phyloP scores from a whole-genome alignment of 2,113 vertebrate genomes.

The Andinoacara biseriatus region DNA sequence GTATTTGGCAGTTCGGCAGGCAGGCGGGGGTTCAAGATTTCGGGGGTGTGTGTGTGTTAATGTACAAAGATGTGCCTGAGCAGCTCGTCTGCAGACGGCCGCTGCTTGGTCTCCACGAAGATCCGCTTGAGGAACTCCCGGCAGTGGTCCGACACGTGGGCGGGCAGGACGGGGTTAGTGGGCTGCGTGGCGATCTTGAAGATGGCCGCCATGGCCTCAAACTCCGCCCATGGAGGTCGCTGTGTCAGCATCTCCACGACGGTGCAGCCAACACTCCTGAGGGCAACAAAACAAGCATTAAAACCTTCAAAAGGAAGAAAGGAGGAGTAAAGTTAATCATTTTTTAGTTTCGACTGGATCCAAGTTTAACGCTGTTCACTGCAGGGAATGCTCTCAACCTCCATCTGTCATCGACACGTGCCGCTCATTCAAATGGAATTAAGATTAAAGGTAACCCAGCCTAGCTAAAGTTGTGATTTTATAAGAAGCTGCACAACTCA shows the following conservation, averaged over 20 bases:
- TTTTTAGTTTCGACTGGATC: not conserved
- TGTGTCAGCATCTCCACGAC: slow-evolving; percentile 99
- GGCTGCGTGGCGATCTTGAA: slow-evolving; percentile 99
- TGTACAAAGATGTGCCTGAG: slow-evolving; percentile 96
- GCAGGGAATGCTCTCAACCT: not conserved
- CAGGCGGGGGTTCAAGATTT: slow-evolving; percentile 13
- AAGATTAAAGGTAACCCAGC: not conserved
- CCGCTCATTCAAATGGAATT: no score
- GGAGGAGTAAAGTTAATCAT: not conserved
- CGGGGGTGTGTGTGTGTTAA: slow-evolving; percentile 10
- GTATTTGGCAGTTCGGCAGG: slow-evolving; percentile 59
- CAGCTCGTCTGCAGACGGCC: slow-evolving; percentile 94
- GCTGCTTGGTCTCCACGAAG: slow-evolving; percentile 95
- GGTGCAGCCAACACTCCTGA: slow-evolving; percentile 96
- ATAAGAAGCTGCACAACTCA: not conserved
- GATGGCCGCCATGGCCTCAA: slow-evolving; percentile 99
- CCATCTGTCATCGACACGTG: not conserved
- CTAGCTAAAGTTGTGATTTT: not conserved
- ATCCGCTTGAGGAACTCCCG: slow-evolving; percentile 96
- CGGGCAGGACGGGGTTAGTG: slow-evolving; percentile 94
- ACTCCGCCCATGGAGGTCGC: slow-evolving; percentile 97
- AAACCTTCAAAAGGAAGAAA: not conserved
- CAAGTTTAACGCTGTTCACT: not conserved
- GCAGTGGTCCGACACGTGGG: slow-evolving; percentile 93
- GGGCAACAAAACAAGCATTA: not conserved